Conservation (phyloP, 92 coral and sea anemone species). For the Epizoanthus ramosus region DNA sequence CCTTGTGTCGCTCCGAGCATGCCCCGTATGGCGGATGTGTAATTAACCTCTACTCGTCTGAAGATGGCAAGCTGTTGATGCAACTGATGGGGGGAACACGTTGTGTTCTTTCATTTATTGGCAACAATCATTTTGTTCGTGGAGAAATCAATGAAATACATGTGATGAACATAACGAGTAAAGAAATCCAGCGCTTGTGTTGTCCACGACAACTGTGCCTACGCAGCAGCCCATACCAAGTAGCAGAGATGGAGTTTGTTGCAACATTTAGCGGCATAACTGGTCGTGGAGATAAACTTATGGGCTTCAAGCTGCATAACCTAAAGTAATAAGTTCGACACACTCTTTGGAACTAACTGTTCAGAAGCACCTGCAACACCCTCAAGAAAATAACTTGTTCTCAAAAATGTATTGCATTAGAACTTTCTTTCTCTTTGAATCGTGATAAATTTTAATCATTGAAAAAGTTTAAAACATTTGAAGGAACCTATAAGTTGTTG, state of each 20-base stretch:
- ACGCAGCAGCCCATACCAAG: slow-evolving; percentile 7
- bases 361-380: background rate
- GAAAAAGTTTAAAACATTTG: too few species aligned
- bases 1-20: background rate
- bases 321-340: background rate
- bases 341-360: background rate
- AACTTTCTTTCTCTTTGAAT: too few species aligned
- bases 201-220: background rate
- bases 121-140: slow-evolving; percentile 28
- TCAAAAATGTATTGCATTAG: too few species aligned
- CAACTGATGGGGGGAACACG: slow-evolving; percentile 4
- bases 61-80: slow-evolving; percentile 25
- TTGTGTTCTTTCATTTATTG: slow-evolving; percentile 26
- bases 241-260: slow-evolving; percentile 14
- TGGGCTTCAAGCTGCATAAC: slow-evolving; percentile 31
- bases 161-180: slow-evolving; percentile 6
- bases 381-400: too few species aligned
- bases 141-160: slow-evolving; percentile 3
- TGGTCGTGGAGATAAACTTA: background rate
- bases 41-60: slow-evolving; percentile 23
- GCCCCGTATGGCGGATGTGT: background rate
- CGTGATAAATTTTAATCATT: too few species aligned
- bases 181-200: slow-evolving; percentile 1
- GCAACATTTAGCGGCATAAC: background rate
- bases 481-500: too few species aligned